These are phyloP conservation scores for Isotomurus palustris DNA, from an alignment of 2,888 invertebrate genomes.

Conservation along the genomic window DNA sequence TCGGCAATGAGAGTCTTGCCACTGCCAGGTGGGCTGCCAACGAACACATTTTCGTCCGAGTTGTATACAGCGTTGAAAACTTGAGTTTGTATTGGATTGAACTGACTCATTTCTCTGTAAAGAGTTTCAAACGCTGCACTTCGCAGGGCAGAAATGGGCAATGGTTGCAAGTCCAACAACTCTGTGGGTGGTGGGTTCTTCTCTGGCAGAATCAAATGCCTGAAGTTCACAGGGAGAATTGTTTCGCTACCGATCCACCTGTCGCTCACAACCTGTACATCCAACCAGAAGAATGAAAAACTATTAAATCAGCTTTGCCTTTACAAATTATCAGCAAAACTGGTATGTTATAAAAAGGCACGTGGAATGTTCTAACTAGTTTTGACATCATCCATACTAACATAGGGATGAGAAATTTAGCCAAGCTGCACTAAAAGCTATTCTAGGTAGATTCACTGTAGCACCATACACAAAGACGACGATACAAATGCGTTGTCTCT, in stretches of 20 bases:
- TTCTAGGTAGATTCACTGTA: no score
- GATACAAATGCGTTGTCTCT: no score
- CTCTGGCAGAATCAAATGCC: constrained; percentile 94
- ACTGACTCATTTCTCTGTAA: constrained; percentile 84
- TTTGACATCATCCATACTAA: no score
- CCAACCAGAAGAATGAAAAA: no score
- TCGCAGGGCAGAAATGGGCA: constrained; percentile 87
- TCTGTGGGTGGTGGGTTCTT: constrained; percentile 98
- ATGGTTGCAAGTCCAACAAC: constrained; percentile 88
- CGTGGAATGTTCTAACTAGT: no score
- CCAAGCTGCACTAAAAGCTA: no score
- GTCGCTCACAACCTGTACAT: constrained; percentile 84
- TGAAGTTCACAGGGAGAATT: constrained; percentile 92
- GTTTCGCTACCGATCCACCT: constrained; percentile 94
- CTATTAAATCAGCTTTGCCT: no score
- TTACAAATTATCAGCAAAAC: no score
- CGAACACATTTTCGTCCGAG: constrained; percentile 95
- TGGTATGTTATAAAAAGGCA: no score
- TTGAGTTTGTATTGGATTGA: constrained; percentile 97
- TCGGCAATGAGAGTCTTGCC: constrained; percentile 86
- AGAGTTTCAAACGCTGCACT: constrained; percentile 80
- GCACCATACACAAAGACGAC: no score
- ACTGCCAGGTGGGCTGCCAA: constrained; percentile 87
- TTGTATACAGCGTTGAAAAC: constrained; percentile 98
- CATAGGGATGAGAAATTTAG: no score